Evolutionary conservation across 1,140 invertebrate genomes (phyloP).

Genomic region (Drosophila sechellia): DNA sequence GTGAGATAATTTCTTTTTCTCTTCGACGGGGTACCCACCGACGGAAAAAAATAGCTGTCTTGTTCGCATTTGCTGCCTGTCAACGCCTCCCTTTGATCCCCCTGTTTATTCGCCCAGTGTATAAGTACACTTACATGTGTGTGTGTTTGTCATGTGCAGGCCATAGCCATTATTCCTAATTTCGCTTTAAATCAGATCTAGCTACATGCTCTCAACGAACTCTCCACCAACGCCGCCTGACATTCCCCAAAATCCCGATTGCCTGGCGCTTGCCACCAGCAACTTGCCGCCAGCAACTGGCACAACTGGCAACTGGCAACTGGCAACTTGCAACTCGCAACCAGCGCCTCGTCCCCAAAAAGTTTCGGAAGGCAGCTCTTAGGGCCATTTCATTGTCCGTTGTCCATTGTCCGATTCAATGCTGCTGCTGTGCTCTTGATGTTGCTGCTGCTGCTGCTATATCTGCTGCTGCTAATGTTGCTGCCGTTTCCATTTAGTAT

Average conservation of each 20-base stretch:
- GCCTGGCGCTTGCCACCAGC: slow-evolving; percentile 30
- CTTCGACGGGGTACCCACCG: slow-evolving; percentile 48
- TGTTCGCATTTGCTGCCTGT: slow-evolving; percentile 81
- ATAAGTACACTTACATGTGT: slow-evolving; percentile 4
- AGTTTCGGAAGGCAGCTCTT: slow-evolving; percentile 16
- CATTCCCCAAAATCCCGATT: slow-evolving; percentile 41
- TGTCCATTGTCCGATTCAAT: slow-evolving; percentile 36
- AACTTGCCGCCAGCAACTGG: background rate
- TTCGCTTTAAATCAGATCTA: slow-evolving; percentile 84
- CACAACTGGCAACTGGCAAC: slow-evolving; percentile 1
- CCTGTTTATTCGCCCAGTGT: slow-evolving; percentile 11
- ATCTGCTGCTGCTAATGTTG: slow-evolving; percentile 30
- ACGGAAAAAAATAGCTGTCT: slow-evolving; percentile 50
- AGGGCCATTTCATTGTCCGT: slow-evolving; percentile 54
- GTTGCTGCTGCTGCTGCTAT: slow-evolving; percentile 8
- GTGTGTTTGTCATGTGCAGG: slow-evolving; percentile 73
- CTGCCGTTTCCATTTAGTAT: slow-evolving; percentile 73
- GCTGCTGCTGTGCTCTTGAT: slow-evolving; percentile 4
- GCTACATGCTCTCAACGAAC: slow-evolving; percentile 28
- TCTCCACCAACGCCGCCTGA: slow-evolving; percentile 34
- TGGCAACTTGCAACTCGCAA: slow-evolving; percentile 21
- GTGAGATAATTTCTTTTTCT: slow-evolving; percentile 79
- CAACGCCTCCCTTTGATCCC: slow-evolving; percentile 58
- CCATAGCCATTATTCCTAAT: slow-evolving; percentile 84
- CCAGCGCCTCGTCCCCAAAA: slow-evolving; percentile 14